Conservation (phyloP, 2,797 vertebrate species). For the Ptychadena robeensis region DNA sequence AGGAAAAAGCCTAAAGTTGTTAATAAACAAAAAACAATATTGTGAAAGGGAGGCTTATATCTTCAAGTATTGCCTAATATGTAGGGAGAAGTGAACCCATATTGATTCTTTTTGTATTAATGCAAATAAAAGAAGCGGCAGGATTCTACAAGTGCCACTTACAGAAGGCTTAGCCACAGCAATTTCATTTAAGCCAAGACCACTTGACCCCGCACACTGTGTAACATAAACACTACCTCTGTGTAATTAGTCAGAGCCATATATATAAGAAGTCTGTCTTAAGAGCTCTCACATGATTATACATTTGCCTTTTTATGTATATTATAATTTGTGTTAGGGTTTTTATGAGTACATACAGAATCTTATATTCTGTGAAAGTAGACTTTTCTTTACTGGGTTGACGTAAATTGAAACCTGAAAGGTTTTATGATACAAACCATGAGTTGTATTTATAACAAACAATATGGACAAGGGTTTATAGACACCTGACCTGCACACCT, state of each 20-base stretch:
- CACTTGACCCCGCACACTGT: conserved; percentile 41
- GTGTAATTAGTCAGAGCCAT: conserved; percentile 19
- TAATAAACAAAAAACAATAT: conserved; percentile 16
- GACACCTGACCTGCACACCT: background rate
- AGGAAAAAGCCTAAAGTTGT: conserved; percentile 15
- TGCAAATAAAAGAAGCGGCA: conserved; percentile 42
- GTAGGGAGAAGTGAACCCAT: conserved; percentile 7
- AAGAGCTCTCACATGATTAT: background rate
- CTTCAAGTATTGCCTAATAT: background rate
- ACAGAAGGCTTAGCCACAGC: conserved; percentile 43
- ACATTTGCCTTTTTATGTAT: background rate
- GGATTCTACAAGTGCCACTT: conserved; percentile 49
- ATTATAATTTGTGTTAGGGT: background rate
- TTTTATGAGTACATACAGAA: too few species aligned
- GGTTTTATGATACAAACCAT: too few species aligned
- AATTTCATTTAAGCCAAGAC: conserved; percentile 27
- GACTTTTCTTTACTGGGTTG: too few species aligned
- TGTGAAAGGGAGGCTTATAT: conserved; percentile 5
- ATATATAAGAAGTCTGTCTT: conserved; percentile 21
- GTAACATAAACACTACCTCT: conserved; percentile 28
- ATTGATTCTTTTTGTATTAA: conserved; percentile 34
- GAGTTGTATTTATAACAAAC: too few species aligned
- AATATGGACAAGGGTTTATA: too few species aligned
- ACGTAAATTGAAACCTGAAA: too few species aligned
- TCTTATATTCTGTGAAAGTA: too few species aligned